These are phyloP conservation scores for Pomatorhinus ruficollis DNA, from an alignment of 2,113 vertebrate genomes.

Conservation along the genomic window DNA sequence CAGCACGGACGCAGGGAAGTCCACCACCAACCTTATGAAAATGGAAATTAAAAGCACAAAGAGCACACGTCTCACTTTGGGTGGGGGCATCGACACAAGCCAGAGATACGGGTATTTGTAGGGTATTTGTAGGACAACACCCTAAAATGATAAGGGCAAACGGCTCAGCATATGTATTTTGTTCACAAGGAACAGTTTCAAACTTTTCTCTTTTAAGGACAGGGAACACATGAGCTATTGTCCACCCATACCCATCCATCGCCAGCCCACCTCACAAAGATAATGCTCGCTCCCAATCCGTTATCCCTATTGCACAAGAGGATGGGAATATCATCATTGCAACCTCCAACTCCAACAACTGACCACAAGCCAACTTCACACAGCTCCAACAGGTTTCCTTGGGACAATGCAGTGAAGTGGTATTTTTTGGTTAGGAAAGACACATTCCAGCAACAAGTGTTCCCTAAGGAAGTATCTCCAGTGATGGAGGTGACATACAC, in stretches of 20 bases:
- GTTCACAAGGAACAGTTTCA: background rate
- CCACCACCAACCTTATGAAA: background rate
- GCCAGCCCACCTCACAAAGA: background rate
- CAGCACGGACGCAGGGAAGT: rapidly evolving
- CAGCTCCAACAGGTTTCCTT: background rate
- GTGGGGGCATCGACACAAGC: background rate
- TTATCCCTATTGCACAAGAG: background rate
- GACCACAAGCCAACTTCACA: background rate
- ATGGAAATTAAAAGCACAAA: background rate
- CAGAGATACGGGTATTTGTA: background rate
- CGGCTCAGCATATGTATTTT: rapidly evolving
- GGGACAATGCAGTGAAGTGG: rapidly evolving
- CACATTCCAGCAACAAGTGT: background rate
- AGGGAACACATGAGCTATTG: background rate
- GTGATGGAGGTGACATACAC: background rate
- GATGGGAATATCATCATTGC: background rate
- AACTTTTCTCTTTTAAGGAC: background rate
- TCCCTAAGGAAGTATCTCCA: background rate
- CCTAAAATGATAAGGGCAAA: background rate
- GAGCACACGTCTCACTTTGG: background rate
- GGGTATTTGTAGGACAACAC: background rate
- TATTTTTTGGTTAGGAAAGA: background rate
- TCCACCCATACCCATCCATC: rapidly evolving
- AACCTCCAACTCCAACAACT: background rate
- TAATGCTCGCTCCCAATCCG: rapidly evolving